Conservation (phyloP, 2,113 vertebrate species). For the mouse (Mus musculus) region GRCm39 chr4:122991001-122991500, state of each 20-base stretch:
- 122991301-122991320: background rate
- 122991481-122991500: too few species aligned
- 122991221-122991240: background rate
- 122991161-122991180: background rate
- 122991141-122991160: background rate
- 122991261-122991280: background rate
- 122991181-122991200: background rate
- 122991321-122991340: conserved; percentile 13
- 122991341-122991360: background rate
- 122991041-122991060: background rate
- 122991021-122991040: background rate
- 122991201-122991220: background rate
- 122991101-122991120: background rate
- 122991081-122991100: background rate
- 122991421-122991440: background rate
- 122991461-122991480: too few species aligned
- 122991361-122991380: background rate
- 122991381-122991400: background rate
- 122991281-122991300: background rate
- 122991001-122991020: background rate
- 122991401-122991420: background rate
- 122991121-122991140: background rate
- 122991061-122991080: background rate
- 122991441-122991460: too few species aligned
- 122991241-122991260: background rate